phyloP scores from a whole-genome alignment of 2,113 vertebrate species.

The Accipiter virgatus region DNA sequence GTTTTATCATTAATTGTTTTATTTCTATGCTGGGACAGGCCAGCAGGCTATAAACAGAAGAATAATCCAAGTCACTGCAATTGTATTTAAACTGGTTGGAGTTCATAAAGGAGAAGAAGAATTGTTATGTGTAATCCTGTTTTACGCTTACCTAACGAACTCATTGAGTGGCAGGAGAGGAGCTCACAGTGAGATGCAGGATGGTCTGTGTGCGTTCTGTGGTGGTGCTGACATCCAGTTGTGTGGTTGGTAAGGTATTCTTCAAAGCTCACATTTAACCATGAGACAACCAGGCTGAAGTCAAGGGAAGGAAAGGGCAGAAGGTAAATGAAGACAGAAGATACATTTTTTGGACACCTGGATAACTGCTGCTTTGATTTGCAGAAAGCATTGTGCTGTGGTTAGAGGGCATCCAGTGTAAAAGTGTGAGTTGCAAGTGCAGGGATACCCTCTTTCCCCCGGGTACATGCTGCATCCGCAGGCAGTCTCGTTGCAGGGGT shows the following conservation, averaged over 20 bases:
- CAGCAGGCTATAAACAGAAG: background rate
- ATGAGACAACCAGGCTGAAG: background rate
- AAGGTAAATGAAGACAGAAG: background rate
- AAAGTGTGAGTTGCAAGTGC: background rate
- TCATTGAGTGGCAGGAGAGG: background rate
- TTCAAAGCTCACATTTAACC: background rate
- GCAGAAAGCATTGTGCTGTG: background rate
- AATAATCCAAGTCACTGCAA: background rate
- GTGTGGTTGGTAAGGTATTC: background rate
- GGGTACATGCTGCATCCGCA: rapidly evolving
- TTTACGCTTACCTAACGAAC: background rate
- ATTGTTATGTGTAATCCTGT: background rate
- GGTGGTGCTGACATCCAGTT: background rate
- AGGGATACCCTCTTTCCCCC: background rate
- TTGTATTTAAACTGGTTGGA: background rate
- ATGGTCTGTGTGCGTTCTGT: background rate
- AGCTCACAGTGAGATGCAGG: background rate
- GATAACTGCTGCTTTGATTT: background rate
- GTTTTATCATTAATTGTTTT: background rate
- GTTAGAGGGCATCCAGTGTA: background rate
- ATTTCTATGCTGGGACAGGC: background rate
- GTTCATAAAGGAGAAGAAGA: constrained; percentile 4
- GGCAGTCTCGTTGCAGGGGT: background rate
- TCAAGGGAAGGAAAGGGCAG: background rate
- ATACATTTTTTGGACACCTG: background rate